Percentiles rank a stretch among this genome's conserved stretches.
Conservation (phyloP, 2,797 vertebrate genomes). For the Cephalopachus bancanus region DNA sequence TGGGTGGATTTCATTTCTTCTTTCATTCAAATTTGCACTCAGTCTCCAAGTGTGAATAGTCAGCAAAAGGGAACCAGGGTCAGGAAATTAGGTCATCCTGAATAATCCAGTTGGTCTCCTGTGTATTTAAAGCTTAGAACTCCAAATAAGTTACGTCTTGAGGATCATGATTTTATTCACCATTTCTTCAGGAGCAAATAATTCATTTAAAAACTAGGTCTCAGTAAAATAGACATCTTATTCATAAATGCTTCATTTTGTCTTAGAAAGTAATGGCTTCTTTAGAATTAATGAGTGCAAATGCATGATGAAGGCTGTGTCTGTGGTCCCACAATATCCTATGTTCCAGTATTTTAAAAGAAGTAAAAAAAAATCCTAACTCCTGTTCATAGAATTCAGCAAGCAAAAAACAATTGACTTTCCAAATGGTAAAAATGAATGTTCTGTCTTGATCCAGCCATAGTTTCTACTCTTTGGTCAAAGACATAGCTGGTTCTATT, state of each 20-base stretch:
- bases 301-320: neutral
- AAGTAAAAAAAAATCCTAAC: neutral
- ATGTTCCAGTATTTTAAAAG: neutral
- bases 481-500: neutral
- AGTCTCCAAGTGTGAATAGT: slow-evolving; percentile 68
- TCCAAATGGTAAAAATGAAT: neutral
- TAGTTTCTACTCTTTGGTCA: neutral
- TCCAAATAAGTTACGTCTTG: slow-evolving; percentile 84
- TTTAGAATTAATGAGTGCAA: neutral
- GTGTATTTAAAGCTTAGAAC: slow-evolving; percentile 84
- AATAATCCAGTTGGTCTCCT: slow-evolving; percentile 84
- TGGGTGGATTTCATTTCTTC: slow-evolving; percentile 73
- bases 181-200: slow-evolving; percentile 40
- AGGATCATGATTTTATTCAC: slow-evolving; percentile 81
- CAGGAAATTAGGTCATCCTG: slow-evolving; percentile 87
- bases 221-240: slow-evolving; percentile 11
- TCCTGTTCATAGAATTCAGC: neutral
- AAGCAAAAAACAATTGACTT: neutral
- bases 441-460: neutral
- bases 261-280: neutral
- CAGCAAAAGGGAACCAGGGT: slow-evolving; percentile 80
- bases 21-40: slow-evolving; percentile 45
- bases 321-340: neutral
- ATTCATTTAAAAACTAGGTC: slow-evolving; percentile 73
- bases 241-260: neutral